These are phyloP conservation scores for Eutrigla gurnardus DNA, from an alignment of 2,797 vertebrate genomes.

Conservation along the genomic window DNA sequence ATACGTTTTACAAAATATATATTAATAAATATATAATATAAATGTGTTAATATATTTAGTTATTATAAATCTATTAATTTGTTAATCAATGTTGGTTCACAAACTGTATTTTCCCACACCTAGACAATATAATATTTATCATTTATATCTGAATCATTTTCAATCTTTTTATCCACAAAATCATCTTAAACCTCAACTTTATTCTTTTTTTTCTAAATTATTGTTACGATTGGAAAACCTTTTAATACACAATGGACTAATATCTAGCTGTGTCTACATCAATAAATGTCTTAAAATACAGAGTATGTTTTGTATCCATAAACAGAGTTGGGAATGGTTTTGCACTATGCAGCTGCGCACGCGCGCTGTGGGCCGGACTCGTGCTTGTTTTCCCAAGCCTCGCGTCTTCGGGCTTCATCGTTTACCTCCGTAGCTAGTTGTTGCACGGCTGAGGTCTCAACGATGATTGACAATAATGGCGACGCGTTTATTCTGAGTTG, in stretches of 20 bases:
- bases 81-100: neutral
- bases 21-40: too few relatives aligned
- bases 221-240: neutral
- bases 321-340: neutral
- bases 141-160: neutral
- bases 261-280: neutral
- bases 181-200: neutral
- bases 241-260: neutral
- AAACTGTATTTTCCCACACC: neutral
- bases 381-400: conserved; percentile 55
- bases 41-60: too few relatives aligned
- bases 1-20: too few relatives aligned
- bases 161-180: neutral
- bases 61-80: neutral
- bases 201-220: neutral
- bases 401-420: conserved; percentile 75
- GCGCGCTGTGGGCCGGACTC: conserved; percentile 26
- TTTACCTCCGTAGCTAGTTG: conserved; percentile 72
- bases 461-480: conserved; percentile 88
- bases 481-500: conserved; percentile 81
- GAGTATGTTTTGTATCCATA: neutral
- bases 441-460: conserved; percentile 69
- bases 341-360: conserved; percentile 34
- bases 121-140: neutral
- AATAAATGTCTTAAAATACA: neutral